These are phyloP conservation scores for Cosmia trapezina DNA, from an alignment of 2,888 invertebrate genomes.

Conservation along the genomic window DNA sequence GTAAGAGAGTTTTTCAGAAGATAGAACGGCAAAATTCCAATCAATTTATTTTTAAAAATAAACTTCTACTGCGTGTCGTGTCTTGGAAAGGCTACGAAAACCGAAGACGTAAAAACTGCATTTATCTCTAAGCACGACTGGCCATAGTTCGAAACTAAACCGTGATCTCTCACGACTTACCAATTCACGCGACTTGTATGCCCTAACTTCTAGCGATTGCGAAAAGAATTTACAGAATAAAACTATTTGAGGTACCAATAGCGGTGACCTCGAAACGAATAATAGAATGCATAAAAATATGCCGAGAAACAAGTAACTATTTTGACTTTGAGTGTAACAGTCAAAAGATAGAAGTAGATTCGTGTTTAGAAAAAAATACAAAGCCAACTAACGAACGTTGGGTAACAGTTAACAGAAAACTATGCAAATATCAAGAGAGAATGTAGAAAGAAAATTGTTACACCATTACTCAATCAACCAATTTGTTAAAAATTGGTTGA, in stretches of 20 bases:
- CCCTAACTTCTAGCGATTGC: slow-evolving; percentile 24
- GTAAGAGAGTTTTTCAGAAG: not conserved
- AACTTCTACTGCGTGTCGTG: not conserved
- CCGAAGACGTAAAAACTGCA: slow-evolving; percentile 7
- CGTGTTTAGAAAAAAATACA: not conserved
- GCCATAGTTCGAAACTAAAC: slow-evolving; percentile 37
- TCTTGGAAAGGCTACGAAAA: not conserved
- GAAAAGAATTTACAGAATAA: slow-evolving; percentile 43
- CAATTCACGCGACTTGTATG: slow-evolving; percentile 50
- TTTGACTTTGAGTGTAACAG: not conserved
- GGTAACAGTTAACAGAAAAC: not conserved
- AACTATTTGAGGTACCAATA: slow-evolving; percentile 40
- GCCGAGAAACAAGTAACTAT: not conserved
- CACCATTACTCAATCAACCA: not conserved
- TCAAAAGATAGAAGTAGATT: not conserved
- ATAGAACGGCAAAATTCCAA: not conserved
- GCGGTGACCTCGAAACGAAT: slow-evolving; percentile 37
- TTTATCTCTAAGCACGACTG: slow-evolving; percentile 12
- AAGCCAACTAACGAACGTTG: not conserved
- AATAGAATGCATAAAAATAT: slow-evolving; percentile 25
- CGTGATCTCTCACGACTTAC: slow-evolving; percentile 49
- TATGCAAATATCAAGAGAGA: not conserved
- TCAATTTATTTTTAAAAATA: not conserved
- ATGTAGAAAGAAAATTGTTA: not conserved
- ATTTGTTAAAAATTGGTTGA: too few relatives aligned